These are phyloP conservation scores for Porites cylindrica DNA, from an alignment of 92 coral and sea anemone species.

Conservation along the genomic window DNA sequence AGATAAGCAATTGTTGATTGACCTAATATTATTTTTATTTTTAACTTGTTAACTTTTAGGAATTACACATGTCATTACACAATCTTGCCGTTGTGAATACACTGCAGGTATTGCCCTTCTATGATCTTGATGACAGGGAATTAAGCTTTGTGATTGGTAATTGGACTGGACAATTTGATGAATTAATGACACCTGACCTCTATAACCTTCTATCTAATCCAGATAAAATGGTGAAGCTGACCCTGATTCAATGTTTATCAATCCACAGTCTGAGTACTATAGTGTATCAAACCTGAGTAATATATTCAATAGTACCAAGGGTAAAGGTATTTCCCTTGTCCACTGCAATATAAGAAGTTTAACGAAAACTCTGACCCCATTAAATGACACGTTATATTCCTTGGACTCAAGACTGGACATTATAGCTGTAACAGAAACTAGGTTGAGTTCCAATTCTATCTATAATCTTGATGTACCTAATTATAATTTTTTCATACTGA, in stretches of 20 bases:
- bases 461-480: slow-evolving; percentile 13
- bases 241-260: too few species aligned
- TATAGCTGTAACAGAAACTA: not conserved
- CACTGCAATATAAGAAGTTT: too few species aligned
- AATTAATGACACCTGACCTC: slow-evolving; percentile 34
- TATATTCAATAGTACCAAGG: too few species aligned
- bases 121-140: slow-evolving; percentile 33
- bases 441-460: too few species aligned
- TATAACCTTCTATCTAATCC: slow-evolving; percentile 13
- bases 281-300: not conserved
- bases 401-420: not conserved
- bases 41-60: not conserved
- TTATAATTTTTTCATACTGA: too few species aligned
- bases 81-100: slow-evolving; percentile 16
- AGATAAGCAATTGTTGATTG: too few species aligned
- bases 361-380: too few species aligned
- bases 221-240: too few species aligned
- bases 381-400: too few species aligned
- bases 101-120: slow-evolving; percentile 27
- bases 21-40: too few species aligned
- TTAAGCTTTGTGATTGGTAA: slow-evolving; percentile 34
- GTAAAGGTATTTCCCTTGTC: too few species aligned
- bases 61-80: not conserved
- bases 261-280: not conserved
- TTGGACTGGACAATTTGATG: slow-evolving; percentile 26